A percentile compares a stretch with the other conserved stretches of the same genome.
phyloP scores from a whole-genome alignment of 2,113 vertebrate genomes.

The Pipra filicauda region DNA sequence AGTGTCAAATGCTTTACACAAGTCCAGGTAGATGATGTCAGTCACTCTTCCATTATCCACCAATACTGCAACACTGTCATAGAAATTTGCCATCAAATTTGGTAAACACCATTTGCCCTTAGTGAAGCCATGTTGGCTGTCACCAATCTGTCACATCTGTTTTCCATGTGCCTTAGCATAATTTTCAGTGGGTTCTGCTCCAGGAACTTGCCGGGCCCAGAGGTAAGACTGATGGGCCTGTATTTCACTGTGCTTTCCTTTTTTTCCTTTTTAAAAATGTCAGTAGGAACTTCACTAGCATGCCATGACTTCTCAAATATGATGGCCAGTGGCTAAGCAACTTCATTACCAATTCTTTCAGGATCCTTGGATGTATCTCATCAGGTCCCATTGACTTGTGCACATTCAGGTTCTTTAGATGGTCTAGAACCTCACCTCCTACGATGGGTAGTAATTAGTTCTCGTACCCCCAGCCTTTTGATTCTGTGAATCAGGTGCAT shows the following conservation, averaged over 20 bases:
- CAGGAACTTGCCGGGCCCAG: not conserved
- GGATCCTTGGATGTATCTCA: rapidly evolving
- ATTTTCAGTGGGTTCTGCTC: not conserved
- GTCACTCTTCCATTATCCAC: not conserved
- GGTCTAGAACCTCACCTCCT: not conserved
- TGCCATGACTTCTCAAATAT: not conserved
- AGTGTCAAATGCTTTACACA: not conserved
- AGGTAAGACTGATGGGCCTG: not conserved
- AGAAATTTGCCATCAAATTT: not conserved
- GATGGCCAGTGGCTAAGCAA: not conserved
- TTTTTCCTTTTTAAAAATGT: not conserved
- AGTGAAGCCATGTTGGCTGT: not conserved
- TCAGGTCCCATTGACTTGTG: not conserved
- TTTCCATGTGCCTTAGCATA: not conserved
- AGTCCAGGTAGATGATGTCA: not conserved
- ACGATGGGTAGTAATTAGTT: not conserved
- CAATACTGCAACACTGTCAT: not conserved
- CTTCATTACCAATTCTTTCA: not conserved
- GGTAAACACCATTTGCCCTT: not conserved
- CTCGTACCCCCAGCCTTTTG: not conserved
- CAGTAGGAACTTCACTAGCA: not conserved
- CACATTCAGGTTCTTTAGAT: not conserved
- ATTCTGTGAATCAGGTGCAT: rapidly evolving
- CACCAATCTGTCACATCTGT: not conserved
- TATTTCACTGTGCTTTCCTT: not conserved